phyloP scores from a whole-genome alignment of 2,888 invertebrate genomes.

The Meiosimyza platycephala region DNA sequence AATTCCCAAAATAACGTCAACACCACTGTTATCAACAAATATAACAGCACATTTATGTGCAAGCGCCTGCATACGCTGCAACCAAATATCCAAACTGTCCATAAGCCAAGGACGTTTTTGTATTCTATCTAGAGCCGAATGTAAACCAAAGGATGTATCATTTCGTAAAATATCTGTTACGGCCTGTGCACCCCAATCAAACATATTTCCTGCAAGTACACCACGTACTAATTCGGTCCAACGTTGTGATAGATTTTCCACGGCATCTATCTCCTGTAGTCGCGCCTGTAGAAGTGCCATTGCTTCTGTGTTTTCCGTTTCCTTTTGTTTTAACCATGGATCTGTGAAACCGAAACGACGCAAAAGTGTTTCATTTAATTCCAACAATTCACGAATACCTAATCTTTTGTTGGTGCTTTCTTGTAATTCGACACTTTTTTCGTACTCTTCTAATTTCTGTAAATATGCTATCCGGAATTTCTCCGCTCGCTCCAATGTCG shows the following conservation, averaged over 20 bases:
- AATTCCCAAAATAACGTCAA: slow-evolving; percentile 92
- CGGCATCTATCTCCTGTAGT: slow-evolving; percentile 76
- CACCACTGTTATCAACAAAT: slow-evolving; percentile 97
- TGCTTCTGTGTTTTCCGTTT: slow-evolving; percentile 86
- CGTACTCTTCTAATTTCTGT: slow-evolving; percentile 72
- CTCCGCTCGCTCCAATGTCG: slow-evolving; percentile 80
- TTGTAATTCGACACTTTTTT: slow-evolving; percentile 46
- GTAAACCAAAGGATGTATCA: slow-evolving; percentile 79
- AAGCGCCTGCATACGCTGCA: slow-evolving; percentile 75
- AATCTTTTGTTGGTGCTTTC: slow-evolving; percentile 73
- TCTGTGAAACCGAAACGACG: slow-evolving; percentile 93
- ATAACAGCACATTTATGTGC: slow-evolving; percentile 90
- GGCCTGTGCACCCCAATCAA: slow-evolving; percentile 97
- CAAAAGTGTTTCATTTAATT: slow-evolving; percentile 91
- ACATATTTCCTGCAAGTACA: slow-evolving; percentile 90
- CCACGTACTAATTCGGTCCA: slow-evolving; percentile 77
- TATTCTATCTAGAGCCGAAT: slow-evolving; percentile 84
- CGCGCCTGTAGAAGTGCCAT: slow-evolving; percentile 76
- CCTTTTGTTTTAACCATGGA: slow-evolving; percentile 87
- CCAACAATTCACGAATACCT: slow-evolving; percentile 89
- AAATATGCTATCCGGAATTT: slow-evolving; percentile 87
- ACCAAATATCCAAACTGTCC: slow-evolving; percentile 89
- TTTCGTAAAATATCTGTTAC: slow-evolving; percentile 85
- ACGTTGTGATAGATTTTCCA: slow-evolving; percentile 71
- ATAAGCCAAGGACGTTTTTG: slow-evolving; percentile 92